Base-by-base conservation (phyloP, 2,113 vertebrate species). In the Atrichornis clamosus region DNA sequence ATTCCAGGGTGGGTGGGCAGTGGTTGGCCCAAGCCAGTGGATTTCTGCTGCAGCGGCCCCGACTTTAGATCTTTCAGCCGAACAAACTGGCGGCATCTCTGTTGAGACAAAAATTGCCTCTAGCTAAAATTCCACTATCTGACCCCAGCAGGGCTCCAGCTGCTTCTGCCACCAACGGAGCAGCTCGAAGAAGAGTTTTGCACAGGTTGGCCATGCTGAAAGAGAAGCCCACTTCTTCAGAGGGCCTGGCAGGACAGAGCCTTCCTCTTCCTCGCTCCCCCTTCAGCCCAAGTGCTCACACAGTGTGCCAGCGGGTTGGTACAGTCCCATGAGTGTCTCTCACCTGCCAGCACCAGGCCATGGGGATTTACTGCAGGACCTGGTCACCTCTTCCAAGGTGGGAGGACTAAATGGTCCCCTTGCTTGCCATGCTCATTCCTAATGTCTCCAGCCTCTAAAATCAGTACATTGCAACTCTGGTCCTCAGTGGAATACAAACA, bases 91-190 rank as follows among this genome's bases (percentile, higher is more conserved):
- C 84, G 86, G 90, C 94, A 95, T 94, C 95, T 96, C 88, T 94
- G 88, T 87, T 93, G 95, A 89, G 80, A 89, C 95, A 94, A 72
- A 97, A 90, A 97, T 8, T 50, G 96, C 97, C 97, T 97, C 93
- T 28, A 96, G 97, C 96, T 95, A 97, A 97, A 97, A 97, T 97
- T 97, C 97, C 96, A 96, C 86, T 94, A 94, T 97, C 96, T 96
- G 96, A 97, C 96, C 97, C 83, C 96, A 93, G 92, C 91, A 95
- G 75, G 75, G 92, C 90, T 97, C 91, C 91, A 95, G 93, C 90
- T 95, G 97, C 78, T 95, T 89, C 84, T 96, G 64, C 94, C 95
- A 95, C 94, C 94, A 94, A 82, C 42, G 42, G 2, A 93, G 95
- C 62, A 77, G 81, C 58, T 69, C 30, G 27, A 82, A 93, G 95